Base-by-base conservation (phyloP, 1,140 invertebrate species). In the Papilio glaucus region DNA sequence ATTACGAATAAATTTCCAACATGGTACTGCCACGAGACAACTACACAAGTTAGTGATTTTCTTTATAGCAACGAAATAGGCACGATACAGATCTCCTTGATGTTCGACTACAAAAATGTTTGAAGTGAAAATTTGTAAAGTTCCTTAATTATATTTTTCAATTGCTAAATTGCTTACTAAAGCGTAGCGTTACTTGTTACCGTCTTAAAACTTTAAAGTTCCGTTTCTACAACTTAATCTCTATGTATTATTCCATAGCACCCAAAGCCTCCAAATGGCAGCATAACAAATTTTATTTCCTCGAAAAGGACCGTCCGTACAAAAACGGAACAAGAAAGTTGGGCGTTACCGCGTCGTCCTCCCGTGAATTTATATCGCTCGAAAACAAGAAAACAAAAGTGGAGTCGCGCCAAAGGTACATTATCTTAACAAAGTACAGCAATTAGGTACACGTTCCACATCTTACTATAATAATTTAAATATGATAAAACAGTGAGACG, bases 381-480 rank as follows among this genome's bases (percentile, higher is more conserved):
- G 74, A 86, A 84, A 88, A 91, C 91, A 93, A 92, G 88, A 92
- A 92, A 91, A 92, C 90, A 92, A 93, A 93, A 93, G 91, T 93
- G 89, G 87, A 91, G 83, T 80, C 85, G 87, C 82, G 87, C 91
- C 89, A 91, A 89, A 91, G 91, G 91, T 93, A 93, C 91, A 93
- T 93, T 93, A 93, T 92, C 91, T 93, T 90, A 90, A 91, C 89
- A 93, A 93, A 93, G 91, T 92, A 92, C 86, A 86, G 91, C 91
- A 93, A 93, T 93, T 93, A 93, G 88, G 90, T 92, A 93, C 91
- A 93, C 90, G 90, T 93, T 93, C 90, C 85, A 93, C 90, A 92
- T 93, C 90, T 92, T 86, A 92, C 90, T 93, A 89, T 87, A 91
- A 91, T 93, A 93, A 93, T 93, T 92, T 93, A 92, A 93, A 93